Conservation (phyloP, 2,888 invertebrate species). For the Andrena minutula region DNA sequence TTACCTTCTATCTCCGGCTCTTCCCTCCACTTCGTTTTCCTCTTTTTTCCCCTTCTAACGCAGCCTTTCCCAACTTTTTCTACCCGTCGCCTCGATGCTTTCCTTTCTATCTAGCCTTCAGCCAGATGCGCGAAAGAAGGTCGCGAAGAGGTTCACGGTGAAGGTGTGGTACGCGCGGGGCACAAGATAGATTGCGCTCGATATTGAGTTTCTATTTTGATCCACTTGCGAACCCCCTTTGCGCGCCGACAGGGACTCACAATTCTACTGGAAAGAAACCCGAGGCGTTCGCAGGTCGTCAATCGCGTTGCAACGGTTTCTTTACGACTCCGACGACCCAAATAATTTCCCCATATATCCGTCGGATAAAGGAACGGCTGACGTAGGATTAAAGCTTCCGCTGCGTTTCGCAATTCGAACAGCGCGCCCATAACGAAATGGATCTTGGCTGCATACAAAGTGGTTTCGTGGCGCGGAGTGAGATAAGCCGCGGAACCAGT, state of each 20-base stretch:
- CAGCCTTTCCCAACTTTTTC: constrained; percentile 4
- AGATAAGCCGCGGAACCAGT: too few relatives aligned
- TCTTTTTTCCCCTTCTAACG: background rate
- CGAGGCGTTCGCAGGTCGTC: too few relatives aligned
- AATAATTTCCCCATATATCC: constrained; percentile 1
- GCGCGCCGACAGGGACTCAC: too few relatives aligned
- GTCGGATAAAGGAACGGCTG: constrained; percentile 3
- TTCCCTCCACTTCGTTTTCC: constrained; percentile 1
- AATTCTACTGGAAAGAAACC: too few relatives aligned
- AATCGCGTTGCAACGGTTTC: too few relatives aligned
- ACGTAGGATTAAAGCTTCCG: background rate
- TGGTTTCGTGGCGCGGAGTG: background rate
- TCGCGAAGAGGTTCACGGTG: background rate
- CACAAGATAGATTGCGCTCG: background rate
- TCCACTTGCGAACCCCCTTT: background rate
- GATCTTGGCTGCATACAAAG: background rate
- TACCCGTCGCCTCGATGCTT: background rate
- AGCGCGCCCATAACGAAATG: background rate
- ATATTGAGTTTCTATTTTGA: background rate
- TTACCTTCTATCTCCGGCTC: background rate
- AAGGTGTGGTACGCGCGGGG: background rate
- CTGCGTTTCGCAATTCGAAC: background rate
- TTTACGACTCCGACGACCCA: background rate
- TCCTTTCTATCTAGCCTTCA: background rate
- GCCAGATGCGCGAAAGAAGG: background rate